A percentile compares a stretch with the other conserved stretches of the same genome.
Evolutionary conservation across 2,888 invertebrate species (phyloP).

Genomic region (Bedellia somnulentella): DNA sequence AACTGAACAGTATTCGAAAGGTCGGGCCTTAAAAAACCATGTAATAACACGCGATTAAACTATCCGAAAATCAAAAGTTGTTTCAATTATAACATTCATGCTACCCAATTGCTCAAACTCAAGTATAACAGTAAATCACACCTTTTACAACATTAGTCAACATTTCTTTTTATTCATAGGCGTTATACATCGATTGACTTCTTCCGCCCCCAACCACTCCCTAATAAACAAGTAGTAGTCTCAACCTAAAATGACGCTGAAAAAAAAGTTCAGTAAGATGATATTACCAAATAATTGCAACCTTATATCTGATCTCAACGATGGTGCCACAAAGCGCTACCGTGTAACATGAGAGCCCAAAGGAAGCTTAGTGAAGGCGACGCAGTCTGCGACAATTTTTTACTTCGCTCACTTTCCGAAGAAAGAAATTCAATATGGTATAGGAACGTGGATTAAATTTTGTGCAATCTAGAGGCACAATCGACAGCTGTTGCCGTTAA

Average conservation of each 20-base stretch:
- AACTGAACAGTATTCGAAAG: too few relatives aligned
- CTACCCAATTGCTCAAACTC: too few relatives aligned
- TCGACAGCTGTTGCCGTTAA: slow-evolving; percentile 48
- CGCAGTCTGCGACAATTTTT: slow-evolving; percentile 35
- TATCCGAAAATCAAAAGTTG: too few relatives aligned
- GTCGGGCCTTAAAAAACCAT: too few relatives aligned
- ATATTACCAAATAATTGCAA: slow-evolving; percentile 28
- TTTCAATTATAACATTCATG: too few relatives aligned
- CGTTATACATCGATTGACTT: too few relatives aligned
- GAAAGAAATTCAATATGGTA: slow-evolving; percentile 51
- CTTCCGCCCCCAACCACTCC: slow-evolving; percentile 35
- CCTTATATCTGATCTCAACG: slow-evolving; percentile 25
- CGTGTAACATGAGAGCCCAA: slow-evolving; percentile 46
- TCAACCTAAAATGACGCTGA: slow-evolving; percentile 10
- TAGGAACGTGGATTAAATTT: slow-evolving; percentile 51
- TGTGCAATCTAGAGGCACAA: slow-evolving; percentile 43
- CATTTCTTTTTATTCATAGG: too few relatives aligned
- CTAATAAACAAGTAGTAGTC: slow-evolving; percentile 25
- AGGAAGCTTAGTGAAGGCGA: slow-evolving; percentile 42
- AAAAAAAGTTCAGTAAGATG: slow-evolving; percentile 27
- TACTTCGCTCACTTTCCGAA: slow-evolving; percentile 27
- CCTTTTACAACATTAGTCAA: too few relatives aligned
- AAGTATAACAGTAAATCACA: too few relatives aligned
- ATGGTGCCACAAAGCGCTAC: slow-evolving; percentile 45
- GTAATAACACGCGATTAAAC: too few relatives aligned